phyloP scores from a whole-genome alignment of 2,113 vertebrate genomes.

The Struthio camelus region DNA sequence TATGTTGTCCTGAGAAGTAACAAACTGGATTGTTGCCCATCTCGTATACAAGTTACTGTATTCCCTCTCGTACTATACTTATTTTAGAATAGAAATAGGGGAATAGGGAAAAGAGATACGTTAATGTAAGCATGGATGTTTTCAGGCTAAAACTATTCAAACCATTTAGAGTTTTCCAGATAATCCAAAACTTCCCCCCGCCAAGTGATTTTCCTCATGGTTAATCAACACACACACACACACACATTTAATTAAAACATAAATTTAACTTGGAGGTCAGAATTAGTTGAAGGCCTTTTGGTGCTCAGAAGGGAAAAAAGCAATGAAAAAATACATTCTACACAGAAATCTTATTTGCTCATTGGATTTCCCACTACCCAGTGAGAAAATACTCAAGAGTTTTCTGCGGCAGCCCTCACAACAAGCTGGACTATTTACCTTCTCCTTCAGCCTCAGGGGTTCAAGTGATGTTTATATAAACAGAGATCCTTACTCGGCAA shows the following conservation, averaged over 20 bases:
- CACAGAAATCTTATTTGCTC: background rate
- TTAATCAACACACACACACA: slow-evolving; percentile 28
- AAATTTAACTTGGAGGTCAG: background rate
- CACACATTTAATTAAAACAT: slow-evolving; percentile 25
- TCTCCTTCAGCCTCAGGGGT: background rate
- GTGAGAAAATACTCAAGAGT: too few species aligned
- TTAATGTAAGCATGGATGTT: background rate
- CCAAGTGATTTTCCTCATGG: slow-evolving; percentile 52
- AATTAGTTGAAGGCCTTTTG: background rate
- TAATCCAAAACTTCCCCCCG: slow-evolving; percentile 1
- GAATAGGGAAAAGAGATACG: background rate
- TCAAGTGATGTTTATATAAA: accelerated
- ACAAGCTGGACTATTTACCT: background rate
- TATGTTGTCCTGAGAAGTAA: accelerated
- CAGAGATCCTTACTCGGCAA: background rate
- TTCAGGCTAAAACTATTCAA: slow-evolving; percentile 37
- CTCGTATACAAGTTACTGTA: background rate
- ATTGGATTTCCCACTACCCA: background rate
- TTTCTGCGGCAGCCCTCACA: background rate
- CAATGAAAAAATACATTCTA: background rate
- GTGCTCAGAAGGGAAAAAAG: background rate
- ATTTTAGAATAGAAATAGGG: background rate
- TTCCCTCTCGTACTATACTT: background rate
- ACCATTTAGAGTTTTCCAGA: slow-evolving; percentile 42
- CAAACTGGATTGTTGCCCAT: accelerated